phyloP scores from a whole-genome alignment of 2,113 vertebrate genomes.

The Oryzias curvinotus region DNA sequence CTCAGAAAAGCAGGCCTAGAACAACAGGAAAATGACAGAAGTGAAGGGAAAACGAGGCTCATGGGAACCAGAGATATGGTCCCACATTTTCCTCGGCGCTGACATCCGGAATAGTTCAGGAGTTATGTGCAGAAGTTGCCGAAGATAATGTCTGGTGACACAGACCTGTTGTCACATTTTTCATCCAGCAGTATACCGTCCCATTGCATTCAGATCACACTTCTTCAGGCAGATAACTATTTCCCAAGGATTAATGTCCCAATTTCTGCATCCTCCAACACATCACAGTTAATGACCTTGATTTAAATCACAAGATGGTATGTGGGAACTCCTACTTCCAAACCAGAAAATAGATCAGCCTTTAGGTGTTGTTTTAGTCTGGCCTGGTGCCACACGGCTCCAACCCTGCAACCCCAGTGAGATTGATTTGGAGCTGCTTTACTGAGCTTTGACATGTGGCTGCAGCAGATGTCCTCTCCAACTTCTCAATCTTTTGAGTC shows the following conservation, averaged over 20 bases:
- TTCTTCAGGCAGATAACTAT: slow-evolving; percentile 60
- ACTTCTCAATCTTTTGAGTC: no score
- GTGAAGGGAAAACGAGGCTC: slow-evolving; percentile 49
- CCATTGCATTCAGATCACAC: slow-evolving; percentile 58
- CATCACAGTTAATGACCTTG: slow-evolving; percentile 74
- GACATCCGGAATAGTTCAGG: slow-evolving; percentile 55
- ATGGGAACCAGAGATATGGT: slow-evolving; percentile 30
- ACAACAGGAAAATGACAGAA: slow-evolving; percentile 47
- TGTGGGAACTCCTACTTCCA: slow-evolving; percentile 55
- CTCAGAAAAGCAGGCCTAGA: slow-evolving; percentile 24
- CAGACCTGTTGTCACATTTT: slow-evolving; percentile 61
- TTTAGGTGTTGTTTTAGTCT: slow-evolving; percentile 58
- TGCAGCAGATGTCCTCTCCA: no score
- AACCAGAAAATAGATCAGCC: slow-evolving; percentile 66
- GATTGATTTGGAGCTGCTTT: slow-evolving; percentile 34
- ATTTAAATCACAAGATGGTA: slow-evolving; percentile 74
- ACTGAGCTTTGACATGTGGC: slow-evolving; percentile 16
- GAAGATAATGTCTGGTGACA: slow-evolving; percentile 58
- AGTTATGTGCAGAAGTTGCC: slow-evolving; percentile 61
- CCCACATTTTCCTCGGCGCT: slow-evolving; percentile 52
- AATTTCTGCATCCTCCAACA: slow-evolving; percentile 65
- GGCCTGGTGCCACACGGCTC: slow-evolving; percentile 36
- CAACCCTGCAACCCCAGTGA: slow-evolving; percentile 42
- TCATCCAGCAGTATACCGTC: slow-evolving; percentile 44
- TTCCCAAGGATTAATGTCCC: slow-evolving; percentile 70